Percentiles rank a stretch among this genome's conserved stretches.
These are phyloP conservation scores for Harpagoxenus sublaevis DNA, from an alignment of 2,888 invertebrate species.

Conservation along the genomic window DNA sequence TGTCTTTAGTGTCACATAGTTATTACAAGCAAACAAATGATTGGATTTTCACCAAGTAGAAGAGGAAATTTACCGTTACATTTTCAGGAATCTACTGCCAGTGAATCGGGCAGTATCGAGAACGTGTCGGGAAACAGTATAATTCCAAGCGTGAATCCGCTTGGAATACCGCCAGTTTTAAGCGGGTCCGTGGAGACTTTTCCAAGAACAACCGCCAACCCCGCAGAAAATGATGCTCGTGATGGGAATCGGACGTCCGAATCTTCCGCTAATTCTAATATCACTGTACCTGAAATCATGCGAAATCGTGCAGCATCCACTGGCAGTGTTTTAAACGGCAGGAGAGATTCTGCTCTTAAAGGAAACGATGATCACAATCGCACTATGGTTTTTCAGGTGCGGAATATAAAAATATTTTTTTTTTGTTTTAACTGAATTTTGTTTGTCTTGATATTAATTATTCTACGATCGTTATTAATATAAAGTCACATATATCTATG, in stretches of 20 bases:
- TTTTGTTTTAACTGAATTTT: not conserved
- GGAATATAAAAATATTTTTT: conserved; percentile 65
- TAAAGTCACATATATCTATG: not conserved
- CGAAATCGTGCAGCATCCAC: conserved; percentile 86
- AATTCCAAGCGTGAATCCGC: conserved; percentile 83
- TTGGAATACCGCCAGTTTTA: conserved; percentile 75
- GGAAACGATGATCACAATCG: conserved; percentile 91
- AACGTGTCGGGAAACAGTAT: conserved; percentile 81
- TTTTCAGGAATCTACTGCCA: conserved; percentile 82
- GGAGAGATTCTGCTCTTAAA: conserved; percentile 81
- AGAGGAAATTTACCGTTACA: conserved; percentile 1
- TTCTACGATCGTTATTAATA: not conserved
- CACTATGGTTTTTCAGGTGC: conserved; percentile 96
- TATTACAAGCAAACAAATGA: not conserved
- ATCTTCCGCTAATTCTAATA: conserved; percentile 71
- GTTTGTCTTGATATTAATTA: not conserved
- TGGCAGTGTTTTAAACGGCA: conserved; percentile 83
- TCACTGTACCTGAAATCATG: conserved; percentile 84
- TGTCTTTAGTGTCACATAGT: not conserved
- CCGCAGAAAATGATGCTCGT: conserved; percentile 72
- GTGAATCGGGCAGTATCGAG: conserved; percentile 83
- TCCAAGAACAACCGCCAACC: conserved; percentile 70
- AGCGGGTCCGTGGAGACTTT: conserved; percentile 82
- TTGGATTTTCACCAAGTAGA: not conserved
- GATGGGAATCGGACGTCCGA: conserved; percentile 74